Evolutionary conservation across 2,797 vertebrate genomes (phyloP).

Genomic region (Numenius phaeopus): DNA sequence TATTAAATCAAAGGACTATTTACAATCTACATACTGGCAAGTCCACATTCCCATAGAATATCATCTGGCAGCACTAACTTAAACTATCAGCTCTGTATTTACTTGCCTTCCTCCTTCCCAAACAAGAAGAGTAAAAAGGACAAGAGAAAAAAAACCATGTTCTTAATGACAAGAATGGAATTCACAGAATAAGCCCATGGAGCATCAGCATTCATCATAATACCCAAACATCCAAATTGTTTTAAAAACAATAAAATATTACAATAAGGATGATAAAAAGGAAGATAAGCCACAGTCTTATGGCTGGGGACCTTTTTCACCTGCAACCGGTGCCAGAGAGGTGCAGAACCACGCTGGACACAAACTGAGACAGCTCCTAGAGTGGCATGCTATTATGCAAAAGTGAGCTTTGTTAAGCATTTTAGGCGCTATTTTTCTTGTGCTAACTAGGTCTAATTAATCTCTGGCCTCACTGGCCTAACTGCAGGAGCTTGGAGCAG

Average conservation of each 20-base stretch:
- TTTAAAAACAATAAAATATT: not conserved
- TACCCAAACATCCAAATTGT: not conserved
- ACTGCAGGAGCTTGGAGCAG: fast-evolving
- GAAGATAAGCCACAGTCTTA: not conserved
- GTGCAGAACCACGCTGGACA: not conserved
- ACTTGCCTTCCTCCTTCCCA: slow-evolving; percentile 6
- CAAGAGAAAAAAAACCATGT: not conserved
- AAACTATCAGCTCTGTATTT: slow-evolving; percentile 17
- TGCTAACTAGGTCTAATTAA: not conserved
- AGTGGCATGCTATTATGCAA: not conserved
- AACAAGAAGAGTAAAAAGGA: not conserved
- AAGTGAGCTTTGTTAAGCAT: not conserved
- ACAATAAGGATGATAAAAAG: not conserved
- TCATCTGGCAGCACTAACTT: slow-evolving; percentile 38
- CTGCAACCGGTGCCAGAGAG: not conserved
- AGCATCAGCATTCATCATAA: not conserved
- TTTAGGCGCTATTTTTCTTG: not conserved
- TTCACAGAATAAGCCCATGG: not conserved
- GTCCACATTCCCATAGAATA: slow-evolving; percentile 48
- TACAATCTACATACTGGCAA: slow-evolving; percentile 59
- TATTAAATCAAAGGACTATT: slow-evolving; percentile 61
- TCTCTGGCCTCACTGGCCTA: no score
- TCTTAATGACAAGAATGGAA: not conserved
- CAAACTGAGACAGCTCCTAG: not conserved
- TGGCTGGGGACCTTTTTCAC: not conserved